These are phyloP conservation scores for Metopolophium dirhodum DNA, from an alignment of 1,140 invertebrate genomes.

Conservation along the genomic window DNA sequence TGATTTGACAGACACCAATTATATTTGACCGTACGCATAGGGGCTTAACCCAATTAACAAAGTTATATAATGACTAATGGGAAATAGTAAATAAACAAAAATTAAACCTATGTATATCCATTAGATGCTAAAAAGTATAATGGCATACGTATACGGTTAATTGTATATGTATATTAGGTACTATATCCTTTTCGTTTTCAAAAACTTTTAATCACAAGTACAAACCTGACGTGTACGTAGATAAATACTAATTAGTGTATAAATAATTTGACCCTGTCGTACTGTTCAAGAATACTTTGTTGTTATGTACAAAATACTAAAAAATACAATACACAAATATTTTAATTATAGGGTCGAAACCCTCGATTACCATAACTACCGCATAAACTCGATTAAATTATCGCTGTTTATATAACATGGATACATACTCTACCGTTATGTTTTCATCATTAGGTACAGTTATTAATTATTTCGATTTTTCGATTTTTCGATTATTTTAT, in stretches of 20 bases:
- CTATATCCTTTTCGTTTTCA: not conserved
- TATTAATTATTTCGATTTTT: not conserved
- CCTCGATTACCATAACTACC: not conserved
- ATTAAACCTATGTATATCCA: not conserved
- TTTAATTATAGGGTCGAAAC: not conserved
- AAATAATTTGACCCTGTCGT: not conserved
- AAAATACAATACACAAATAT: not conserved
- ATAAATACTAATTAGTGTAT: not conserved
- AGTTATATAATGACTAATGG: not conserved
- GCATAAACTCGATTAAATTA: not conserved
- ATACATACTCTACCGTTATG: not conserved
- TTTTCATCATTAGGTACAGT: not conserved
- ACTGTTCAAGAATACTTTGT: not conserved
- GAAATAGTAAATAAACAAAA: not conserved
- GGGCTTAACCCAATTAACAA: not conserved
- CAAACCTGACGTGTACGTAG: not conserved
- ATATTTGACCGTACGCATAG: not conserved
- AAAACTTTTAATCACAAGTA: not conserved
- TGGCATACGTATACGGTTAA: not conserved
- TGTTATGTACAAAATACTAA: not conserved
- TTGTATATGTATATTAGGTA: not conserved
- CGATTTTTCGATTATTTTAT: not conserved
- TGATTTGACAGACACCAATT: not conserved
- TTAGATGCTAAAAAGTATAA: not conserved
- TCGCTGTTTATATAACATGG: not conserved